These are phyloP conservation scores for Rousettus madagascariensis DNA, from an alignment of 2,797 vertebrate species.

Conservation along the genomic window DNA sequence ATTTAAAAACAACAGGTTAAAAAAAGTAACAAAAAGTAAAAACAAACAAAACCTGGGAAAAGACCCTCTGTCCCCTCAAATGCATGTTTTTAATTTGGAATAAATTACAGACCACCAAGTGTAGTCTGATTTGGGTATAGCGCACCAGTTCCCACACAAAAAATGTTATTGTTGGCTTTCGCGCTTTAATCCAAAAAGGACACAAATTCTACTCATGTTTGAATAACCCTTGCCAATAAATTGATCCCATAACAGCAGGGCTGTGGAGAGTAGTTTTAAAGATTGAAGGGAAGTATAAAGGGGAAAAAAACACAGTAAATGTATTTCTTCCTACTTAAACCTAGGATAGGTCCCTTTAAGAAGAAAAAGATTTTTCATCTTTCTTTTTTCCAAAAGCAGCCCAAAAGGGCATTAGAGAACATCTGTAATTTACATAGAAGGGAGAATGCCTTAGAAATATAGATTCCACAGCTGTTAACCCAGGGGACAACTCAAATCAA, in stretches of 20 bases:
- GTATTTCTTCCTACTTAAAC: constrained; percentile 38
- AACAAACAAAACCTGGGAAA: constrained; percentile 78
- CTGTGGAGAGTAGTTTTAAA: constrained; percentile 70
- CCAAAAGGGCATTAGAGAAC: constrained; percentile 72
- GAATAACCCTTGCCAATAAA: constrained; percentile 85
- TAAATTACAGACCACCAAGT: constrained; percentile 82
- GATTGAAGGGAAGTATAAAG: constrained; percentile 56
- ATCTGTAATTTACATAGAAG: constrained; percentile 70
- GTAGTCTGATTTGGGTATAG: constrained; percentile 76
- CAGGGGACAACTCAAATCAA: constrained; percentile 75
- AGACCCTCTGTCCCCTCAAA: constrained; percentile 55
- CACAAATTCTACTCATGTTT: constrained; percentile 83
- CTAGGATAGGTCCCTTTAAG: constrained; percentile 53
- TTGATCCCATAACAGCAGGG: constrained; percentile 79
- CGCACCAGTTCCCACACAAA: constrained; percentile 82
- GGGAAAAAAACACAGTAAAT: constrained; percentile 56
- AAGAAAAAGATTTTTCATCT: constrained; percentile 29
- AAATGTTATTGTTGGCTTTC: constrained; percentile 85
- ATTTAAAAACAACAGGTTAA: constrained; percentile 51
- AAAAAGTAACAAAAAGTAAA: constrained; percentile 61
- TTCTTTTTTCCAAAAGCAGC: constrained; percentile 56
- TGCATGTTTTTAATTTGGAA: constrained; percentile 79
- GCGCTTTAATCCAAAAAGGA: constrained; percentile 79
- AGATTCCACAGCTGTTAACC: constrained; percentile 79
- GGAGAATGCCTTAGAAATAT: constrained; percentile 73